Base-by-base conservation (phyloP, 2,113 vertebrate genomes). In the Capra hircus region DNA sequence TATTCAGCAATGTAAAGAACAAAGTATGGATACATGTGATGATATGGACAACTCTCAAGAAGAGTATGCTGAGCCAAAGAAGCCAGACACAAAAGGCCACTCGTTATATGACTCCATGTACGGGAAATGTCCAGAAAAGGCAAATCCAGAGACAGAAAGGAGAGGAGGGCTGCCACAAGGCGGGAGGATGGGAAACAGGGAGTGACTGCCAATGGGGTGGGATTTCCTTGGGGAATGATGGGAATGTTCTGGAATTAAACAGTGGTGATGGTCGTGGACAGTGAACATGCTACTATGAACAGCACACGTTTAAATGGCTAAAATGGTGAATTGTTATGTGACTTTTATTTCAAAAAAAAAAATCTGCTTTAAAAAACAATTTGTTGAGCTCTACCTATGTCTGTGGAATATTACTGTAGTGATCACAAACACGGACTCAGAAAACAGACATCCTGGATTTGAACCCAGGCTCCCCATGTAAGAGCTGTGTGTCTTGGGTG, bases 241-340 rank as follows among this genome's bases (percentile, higher is more conserved):
- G 45, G 48, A 84, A 90, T 83, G 40, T 91, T 96, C 82, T 84
- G 23, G 82, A 96, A 93, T 27, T 86, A 89, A 60, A 33, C 4
- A 59, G 36, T 14, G 17, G 28, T 45, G 78, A 88, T 15, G 36
- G 13, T 1, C 83, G 50, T 9, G 30, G 87, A 57, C 1, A 25
- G 36, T 6, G n/a, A 91, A 81, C 50, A 78, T 40, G 16, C 50
- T 48, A 30, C 52, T 50, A 43, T 60, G 23, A 60, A 87, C 43
- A 88, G 25, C 3, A 52, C 21, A 15, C 9, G 84, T 82, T 55
- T 52, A 96, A 89, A 84, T 23, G n/a, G 45, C 25, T 50, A 77
- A 92, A 83, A 62, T 55, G 28, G 57, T 71, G 27, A 45, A 59
- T 50, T 43, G n/a, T 57, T 80, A 52, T 14, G 19, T 27, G 36